Percentiles rank a stretch among this genome's conserved stretches.
Conservation (phyloP, 1,140 invertebrate species). For the Theocolax elegans region DNA sequence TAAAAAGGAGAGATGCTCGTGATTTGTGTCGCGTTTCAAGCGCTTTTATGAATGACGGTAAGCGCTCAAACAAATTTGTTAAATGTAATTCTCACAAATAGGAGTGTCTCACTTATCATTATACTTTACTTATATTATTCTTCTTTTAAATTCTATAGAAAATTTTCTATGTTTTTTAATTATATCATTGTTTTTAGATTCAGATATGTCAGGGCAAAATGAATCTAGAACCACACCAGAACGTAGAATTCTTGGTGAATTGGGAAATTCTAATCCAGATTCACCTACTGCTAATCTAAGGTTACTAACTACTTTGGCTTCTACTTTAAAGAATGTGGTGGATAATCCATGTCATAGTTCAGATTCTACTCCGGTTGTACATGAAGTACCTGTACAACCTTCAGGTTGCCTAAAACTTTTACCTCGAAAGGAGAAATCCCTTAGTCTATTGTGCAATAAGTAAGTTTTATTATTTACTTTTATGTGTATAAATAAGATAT, state of each 20-base stretch:
- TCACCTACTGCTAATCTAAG: conserved; percentile 72
- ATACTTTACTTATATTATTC: too few relatives aligned
- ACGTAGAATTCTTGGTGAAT: conserved; percentile 67
- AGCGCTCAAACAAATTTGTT: too few relatives aligned
- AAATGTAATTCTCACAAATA: too few relatives aligned
- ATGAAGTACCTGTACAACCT: conserved; percentile 8
- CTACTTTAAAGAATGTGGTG: conserved; percentile 62
- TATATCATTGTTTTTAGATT: conserved; percentile 7
- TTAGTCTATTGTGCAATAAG: conserved; percentile 72
- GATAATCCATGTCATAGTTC: conserved; percentile 26
- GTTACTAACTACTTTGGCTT: conserved; percentile 70
- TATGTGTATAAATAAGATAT: not conserved
- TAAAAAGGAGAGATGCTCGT: not conserved
- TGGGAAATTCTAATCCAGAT: conserved; percentile 64
- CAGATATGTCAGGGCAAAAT: conserved; percentile 35
- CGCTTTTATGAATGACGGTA: conserved; percentile 20
- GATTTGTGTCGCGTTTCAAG: not conserved
- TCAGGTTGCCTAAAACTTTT: conserved; percentile 40
- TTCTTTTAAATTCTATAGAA: too few relatives aligned
- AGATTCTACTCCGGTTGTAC: not conserved
- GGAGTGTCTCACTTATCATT: too few relatives aligned
- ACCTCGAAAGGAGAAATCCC: conserved; percentile 70
- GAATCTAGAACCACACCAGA: conserved; percentile 63
- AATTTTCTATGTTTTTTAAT: not conserved
- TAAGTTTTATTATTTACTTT: conserved; percentile 49